Percentiles rank a stretch among this genome's conserved stretches.
Conservation (phyloP, 2,113 vertebrate species). For the Argyrosomus japonicus region DNA sequence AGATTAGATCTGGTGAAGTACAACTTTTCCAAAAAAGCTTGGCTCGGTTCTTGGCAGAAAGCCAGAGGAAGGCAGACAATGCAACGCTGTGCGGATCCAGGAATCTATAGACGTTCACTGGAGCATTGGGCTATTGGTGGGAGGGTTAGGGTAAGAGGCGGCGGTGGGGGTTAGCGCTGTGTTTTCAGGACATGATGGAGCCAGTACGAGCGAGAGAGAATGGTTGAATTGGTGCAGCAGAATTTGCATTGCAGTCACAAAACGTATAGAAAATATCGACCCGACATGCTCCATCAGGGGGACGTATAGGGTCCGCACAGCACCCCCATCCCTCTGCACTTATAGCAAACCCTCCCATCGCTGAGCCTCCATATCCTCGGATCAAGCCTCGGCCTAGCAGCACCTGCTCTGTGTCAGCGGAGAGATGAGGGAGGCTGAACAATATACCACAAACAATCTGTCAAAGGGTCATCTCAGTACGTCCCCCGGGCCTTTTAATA, state of each 20-base stretch:
- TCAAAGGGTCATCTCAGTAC: constrained; percentile 43
- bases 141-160: constrained; percentile 30
- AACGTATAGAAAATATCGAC: constrained; percentile 65
- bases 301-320: background rate
- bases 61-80: constrained; percentile 79
- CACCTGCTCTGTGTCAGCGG: constrained; percentile 66
- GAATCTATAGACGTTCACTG: constrained; percentile 78
- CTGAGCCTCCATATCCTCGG: constrained; percentile 11
- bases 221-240: constrained; percentile 49
- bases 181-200: constrained; percentile 47
- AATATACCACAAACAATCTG: constrained; percentile 56
- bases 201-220: constrained; percentile 33
- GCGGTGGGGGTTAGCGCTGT: constrained; percentile 13
- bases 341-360: constrained; percentile 29
- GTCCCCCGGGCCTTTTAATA: constrained; percentile 71
- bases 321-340: constrained; percentile 9
- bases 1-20: constrained; percentile 73
- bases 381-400: constrained; percentile 30
- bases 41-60: constrained; percentile 73
- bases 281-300: constrained; percentile 59
- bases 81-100: constrained; percentile 70
- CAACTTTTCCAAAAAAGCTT: constrained; percentile 72
- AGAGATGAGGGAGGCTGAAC: constrained; percentile 41
- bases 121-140: constrained; percentile 78
- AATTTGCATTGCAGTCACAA: constrained; percentile 52